Base-by-base conservation (phyloP, 2,797 vertebrate genomes). In the Ptychobarbus kaznakovi region DNA sequence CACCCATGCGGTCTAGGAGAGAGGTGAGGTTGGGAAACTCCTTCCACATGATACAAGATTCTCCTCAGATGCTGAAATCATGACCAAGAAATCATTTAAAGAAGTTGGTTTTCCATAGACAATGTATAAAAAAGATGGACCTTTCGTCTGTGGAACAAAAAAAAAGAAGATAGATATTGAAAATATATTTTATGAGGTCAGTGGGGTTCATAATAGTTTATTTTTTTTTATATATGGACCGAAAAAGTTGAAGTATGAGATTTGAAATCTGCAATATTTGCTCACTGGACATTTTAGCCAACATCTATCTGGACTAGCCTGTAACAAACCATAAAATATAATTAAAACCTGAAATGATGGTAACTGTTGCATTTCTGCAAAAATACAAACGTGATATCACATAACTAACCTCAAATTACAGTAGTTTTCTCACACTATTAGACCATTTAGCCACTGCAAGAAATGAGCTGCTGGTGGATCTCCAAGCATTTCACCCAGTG, bases 21-120 rank as follows among this genome's bases (percentile, higher is more conserved):
- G 75, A 78, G 53, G 69, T 78, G 49, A 81, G 63, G 81, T 83
- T 83, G 32, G 42, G 51, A 85, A 88, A 86, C 83, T 72, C 56
- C 51, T 72, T 75, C 53, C 32, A 85, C 61, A n/a, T 58, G 65
- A 65, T 35, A 15, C 53, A 83, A 3, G n/a, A 72, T 28, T 79
- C 56, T 56, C 28, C 49, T 42, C 8, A 56, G 76, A 61, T 35
- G 20, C 44, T 10, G 1, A 11, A 72, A 72, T 66, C 35, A 84
- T 56, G 46, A 74, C 3, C n/a, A 9, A n/a, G n/a, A 16, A 40
- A 46, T 68, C 0, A 25, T 18, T 61, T 61, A 25, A 25, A 58
- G 56, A 11, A 12, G n/a, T 28, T 44, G 16, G 18, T 40, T 82
- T 49, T 61, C 40, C 16, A 61, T 44, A 2, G 7, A 53, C 2